Conservation (phyloP, 2,888 invertebrate species). For the Seira ritae region DNA sequence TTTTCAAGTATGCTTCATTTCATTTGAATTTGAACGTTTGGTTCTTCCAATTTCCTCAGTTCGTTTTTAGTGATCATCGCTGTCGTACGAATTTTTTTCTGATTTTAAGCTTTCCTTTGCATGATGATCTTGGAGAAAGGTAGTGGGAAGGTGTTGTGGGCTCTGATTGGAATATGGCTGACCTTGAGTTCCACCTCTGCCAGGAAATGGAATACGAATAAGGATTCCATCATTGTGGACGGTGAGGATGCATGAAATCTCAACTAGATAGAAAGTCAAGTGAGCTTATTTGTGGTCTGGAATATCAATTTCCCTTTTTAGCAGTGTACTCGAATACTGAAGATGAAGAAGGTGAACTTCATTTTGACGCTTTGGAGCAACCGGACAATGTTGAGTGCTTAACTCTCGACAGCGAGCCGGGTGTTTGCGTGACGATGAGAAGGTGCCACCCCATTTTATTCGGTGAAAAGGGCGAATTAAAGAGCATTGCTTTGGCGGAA, state of each 20-base stretch:
- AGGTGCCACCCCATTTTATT: slow-evolving; percentile 68
- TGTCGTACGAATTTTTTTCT: neutral
- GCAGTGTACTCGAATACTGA: slow-evolving; percentile 41
- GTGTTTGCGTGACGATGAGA: slow-evolving; percentile 61
- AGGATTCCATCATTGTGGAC: slow-evolving; percentile 68
- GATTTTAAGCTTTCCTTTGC: neutral
- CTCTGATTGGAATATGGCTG: neutral
- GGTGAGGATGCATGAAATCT: slow-evolving; percentile 53
- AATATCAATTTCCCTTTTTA: too few relatives aligned
- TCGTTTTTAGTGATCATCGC: neutral
- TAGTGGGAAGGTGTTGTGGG: slow-evolving; percentile 11
- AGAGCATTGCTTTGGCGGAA: slow-evolving; percentile 63
- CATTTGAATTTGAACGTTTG: slow-evolving; percentile 28
- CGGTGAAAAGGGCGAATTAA: slow-evolving; percentile 61
- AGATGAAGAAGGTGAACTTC: slow-evolving; percentile 57
- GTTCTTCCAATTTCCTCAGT: slow-evolving; percentile 45
- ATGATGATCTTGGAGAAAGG: neutral
- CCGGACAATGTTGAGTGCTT: slow-evolving; percentile 61
- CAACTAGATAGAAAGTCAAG: neutral
- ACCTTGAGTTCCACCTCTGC: slow-evolving; percentile 17
- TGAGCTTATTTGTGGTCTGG: too few relatives aligned
- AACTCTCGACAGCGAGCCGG: slow-evolving; percentile 63
- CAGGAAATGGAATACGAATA: slow-evolving; percentile 67
- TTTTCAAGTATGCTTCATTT: too few relatives aligned
- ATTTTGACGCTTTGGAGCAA: slow-evolving; percentile 57